These are phyloP conservation scores for Argyresthia albistria DNA, from an alignment of 2,888 invertebrate genomes.

Conservation along the genomic window DNA sequence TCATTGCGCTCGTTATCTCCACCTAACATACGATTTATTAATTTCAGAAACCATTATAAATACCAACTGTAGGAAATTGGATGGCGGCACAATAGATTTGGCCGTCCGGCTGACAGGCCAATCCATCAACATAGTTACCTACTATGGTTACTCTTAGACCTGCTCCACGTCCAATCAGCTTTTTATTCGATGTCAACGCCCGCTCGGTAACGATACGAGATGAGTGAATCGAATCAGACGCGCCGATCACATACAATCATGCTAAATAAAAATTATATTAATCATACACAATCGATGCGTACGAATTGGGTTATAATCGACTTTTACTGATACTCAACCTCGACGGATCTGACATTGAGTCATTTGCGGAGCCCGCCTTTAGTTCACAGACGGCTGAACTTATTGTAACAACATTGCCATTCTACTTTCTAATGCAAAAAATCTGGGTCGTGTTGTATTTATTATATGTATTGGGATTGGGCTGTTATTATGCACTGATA, in stretches of 20 bases:
- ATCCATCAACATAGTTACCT: constrained; percentile 28
- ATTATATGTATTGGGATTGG: constrained; percentile 5
- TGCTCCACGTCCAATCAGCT: constrained; percentile 8
- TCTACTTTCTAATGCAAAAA: constrained; percentile 51
- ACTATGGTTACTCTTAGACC: background rate
- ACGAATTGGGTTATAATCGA: constrained; percentile 27
- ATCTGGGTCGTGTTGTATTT: constrained; percentile 32
- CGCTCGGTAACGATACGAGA: constrained; percentile 24
- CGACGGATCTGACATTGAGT: constrained; percentile 27
- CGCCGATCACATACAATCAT: constrained; percentile 39
- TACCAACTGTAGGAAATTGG: constrained; percentile 46
- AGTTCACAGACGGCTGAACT: constrained; percentile 22
- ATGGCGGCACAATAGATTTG: constrained; percentile 29
- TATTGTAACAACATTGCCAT: constrained; percentile 41
- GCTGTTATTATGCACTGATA: background rate
- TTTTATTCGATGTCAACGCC: constrained; percentile 48
- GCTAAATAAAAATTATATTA: constrained; percentile 55
- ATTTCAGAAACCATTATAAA: constrained; percentile 34
- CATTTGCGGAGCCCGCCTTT: constrained; percentile 37
- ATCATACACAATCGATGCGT: constrained; percentile 37
- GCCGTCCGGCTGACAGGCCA: constrained; percentile 29
- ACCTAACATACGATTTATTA: constrained; percentile 31
- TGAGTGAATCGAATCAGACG: constrained; percentile 24
- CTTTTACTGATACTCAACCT: constrained; percentile 51
- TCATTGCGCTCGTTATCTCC: constrained; percentile 24